These are phyloP conservation scores for Mellilla xanthometata DNA, from an alignment of 2,888 invertebrate genomes.

Conservation along the genomic window DNA sequence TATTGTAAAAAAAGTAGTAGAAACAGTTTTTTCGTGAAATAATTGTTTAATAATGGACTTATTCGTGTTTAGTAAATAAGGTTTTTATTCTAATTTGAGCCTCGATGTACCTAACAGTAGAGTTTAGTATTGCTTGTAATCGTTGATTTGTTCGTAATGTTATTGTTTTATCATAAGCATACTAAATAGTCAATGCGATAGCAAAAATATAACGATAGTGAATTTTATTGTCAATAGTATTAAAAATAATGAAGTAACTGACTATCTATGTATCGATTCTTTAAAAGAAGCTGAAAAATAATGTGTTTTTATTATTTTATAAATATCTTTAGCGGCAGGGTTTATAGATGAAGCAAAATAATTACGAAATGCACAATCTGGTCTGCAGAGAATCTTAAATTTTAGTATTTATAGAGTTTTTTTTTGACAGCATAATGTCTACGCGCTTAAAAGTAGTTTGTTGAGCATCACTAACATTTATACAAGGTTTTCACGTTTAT, in stretches of 20 bases:
- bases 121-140: constrained; percentile 67
- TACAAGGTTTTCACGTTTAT: constrained; percentile 57
- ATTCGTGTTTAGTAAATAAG: constrained; percentile 27
- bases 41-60: neutral
- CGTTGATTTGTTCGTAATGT: constrained; percentile 50
- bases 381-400: constrained; percentile 58
- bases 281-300: neutral
- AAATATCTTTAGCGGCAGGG: constrained; percentile 19
- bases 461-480: constrained; percentile 78
- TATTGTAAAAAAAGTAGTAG: too few species aligned
- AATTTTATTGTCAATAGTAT: constrained; percentile 59
- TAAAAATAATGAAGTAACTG: constrained; percentile 39
- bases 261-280: neutral
- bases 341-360: constrained; percentile 38
- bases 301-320: too few species aligned
- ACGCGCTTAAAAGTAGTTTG: constrained; percentile 69
- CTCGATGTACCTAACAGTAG: constrained; percentile 53
- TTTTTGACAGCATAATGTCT: constrained; percentile 72
- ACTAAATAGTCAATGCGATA: neutral
- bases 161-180: constrained; percentile 4
- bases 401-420: constrained; percentile 46
- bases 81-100: constrained; percentile 71
- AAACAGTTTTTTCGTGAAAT: too few species aligned
- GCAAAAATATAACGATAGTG: neutral
- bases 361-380: constrained; percentile 67